phyloP scores from a whole-genome alignment of 2,888 invertebrate species.

The Melanargia galathea region DNA sequence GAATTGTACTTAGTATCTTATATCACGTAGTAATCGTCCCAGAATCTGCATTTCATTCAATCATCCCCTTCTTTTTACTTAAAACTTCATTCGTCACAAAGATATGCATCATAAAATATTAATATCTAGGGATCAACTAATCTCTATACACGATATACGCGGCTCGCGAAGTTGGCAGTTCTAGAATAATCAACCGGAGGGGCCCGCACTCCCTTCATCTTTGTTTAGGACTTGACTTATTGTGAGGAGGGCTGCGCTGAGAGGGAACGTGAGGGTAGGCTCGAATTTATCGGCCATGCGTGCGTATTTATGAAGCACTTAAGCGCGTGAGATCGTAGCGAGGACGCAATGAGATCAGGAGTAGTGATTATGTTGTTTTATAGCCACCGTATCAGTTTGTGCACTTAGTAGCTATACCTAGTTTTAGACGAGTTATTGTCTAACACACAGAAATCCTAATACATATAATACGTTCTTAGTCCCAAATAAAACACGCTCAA shows the following conservation, averaged over 20 bases:
- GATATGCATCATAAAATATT: conserved; percentile 13
- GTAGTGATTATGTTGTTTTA: conserved; percentile 21
- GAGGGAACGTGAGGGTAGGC: conserved; percentile 29
- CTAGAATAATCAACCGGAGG: conserved; percentile 30
- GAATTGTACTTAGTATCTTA: no score
- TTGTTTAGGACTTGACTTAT: conserved; percentile 40
- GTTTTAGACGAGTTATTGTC: no score
- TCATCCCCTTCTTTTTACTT: neutral
- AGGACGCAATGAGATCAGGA: conserved; percentile 19
- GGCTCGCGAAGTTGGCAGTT: conserved; percentile 11
- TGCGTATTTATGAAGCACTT: conserved; percentile 40
- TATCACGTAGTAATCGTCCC: no score
- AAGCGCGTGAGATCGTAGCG: conserved; percentile 33
- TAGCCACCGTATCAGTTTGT: neutral
- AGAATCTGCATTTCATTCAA: no score
- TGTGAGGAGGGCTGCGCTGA: conserved; percentile 28
- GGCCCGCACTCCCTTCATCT: conserved; percentile 36
- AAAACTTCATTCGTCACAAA: neutral
- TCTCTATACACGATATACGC: neutral
- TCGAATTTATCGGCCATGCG: conserved; percentile 34
- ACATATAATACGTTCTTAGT: no score
- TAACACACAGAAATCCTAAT: no score
- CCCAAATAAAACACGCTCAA: no score
- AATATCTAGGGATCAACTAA: conserved; percentile 15
- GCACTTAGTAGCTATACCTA: no score